Conservation (phyloP, 2,113 vertebrate genomes). For the Crotophaga sulcirostris region DNA sequence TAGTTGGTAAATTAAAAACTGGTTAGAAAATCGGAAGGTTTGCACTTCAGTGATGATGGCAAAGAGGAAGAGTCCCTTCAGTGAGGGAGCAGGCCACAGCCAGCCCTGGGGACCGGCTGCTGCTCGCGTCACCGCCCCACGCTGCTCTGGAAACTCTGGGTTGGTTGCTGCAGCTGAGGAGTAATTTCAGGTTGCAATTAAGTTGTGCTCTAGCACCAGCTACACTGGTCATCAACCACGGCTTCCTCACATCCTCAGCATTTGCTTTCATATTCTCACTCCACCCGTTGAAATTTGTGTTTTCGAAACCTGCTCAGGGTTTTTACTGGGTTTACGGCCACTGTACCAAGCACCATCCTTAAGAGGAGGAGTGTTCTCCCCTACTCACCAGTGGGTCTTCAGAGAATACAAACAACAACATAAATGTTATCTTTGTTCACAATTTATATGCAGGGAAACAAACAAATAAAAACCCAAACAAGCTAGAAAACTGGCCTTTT, state of each 20-base stretch:
- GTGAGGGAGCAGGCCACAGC: not conserved
- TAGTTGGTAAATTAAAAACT: no score
- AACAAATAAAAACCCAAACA: not conserved
- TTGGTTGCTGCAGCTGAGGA: rapidly evolving
- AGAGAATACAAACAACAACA: not conserved
- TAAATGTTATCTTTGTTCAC: not conserved
- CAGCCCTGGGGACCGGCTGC: not conserved
- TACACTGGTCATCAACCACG: not conserved
- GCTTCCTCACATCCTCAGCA: not conserved
- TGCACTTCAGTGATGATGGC: not conserved
- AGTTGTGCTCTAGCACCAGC: not conserved
- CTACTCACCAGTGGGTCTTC: not conserved
- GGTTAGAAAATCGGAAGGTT: no score
- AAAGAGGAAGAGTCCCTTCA: not conserved
- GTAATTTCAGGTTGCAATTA: not conserved
- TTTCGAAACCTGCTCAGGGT: not conserved
- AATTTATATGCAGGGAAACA: not conserved
- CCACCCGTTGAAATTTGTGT: not conserved
- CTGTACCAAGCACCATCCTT: not conserved
- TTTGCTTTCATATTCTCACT: not conserved
- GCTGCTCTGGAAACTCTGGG: rapidly evolving
- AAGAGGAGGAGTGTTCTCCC: no score
- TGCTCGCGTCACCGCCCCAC: rapidly evolving
- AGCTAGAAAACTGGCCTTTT: not conserved
- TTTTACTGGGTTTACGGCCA: not conserved